Percentiles rank a stretch among this genome's conserved stretches.
Evolutionary conservation across 92 coral and sea anemone species (phyloP).

Genomic region (Umimayanthus kanabou): DNA sequence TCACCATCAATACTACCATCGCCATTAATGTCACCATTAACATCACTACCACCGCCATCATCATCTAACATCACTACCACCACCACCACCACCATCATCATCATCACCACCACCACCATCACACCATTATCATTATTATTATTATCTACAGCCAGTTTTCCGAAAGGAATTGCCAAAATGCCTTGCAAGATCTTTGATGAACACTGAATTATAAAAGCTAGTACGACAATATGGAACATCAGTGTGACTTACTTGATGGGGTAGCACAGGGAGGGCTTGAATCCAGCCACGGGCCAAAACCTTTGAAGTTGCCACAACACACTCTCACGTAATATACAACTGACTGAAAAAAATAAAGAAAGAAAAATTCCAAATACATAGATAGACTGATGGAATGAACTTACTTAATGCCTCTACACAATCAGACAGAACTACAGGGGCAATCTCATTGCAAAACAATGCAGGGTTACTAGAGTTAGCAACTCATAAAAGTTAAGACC

Average conservation of each 20-base stretch:
- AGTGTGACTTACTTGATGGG: slow-evolving; percentile 91
- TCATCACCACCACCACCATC: not conserved
- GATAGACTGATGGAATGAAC: not conserved
- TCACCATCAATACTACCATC: not conserved
- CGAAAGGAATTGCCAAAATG: not conserved
- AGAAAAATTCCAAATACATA: not conserved
- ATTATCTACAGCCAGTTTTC: too few species aligned
- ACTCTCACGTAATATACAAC: slow-evolving; percentile 86
- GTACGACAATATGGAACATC: not conserved
- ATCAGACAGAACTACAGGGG: not conserved
- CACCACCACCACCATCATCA: not conserved
- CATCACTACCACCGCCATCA: not conserved
- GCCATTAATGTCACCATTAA: not conserved
- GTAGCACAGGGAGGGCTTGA: slow-evolving; percentile 94
- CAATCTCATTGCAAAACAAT: too few species aligned
- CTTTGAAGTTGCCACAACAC: slow-evolving; percentile 93
- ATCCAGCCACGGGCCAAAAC: slow-evolving; percentile 92
- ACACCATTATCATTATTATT: not conserved
- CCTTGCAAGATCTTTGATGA: not conserved
- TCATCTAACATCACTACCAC: not conserved
- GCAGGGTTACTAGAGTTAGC: not conserved
- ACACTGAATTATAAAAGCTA: too few species aligned
- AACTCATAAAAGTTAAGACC: too few species aligned
- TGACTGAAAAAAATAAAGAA: slow-evolving; percentile 63
- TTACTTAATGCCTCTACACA: not conserved